These are phyloP conservation scores for Brachypodius melanocephalos DNA, from an alignment of 2,113 vertebrate genomes.

Conservation along the genomic window DNA sequence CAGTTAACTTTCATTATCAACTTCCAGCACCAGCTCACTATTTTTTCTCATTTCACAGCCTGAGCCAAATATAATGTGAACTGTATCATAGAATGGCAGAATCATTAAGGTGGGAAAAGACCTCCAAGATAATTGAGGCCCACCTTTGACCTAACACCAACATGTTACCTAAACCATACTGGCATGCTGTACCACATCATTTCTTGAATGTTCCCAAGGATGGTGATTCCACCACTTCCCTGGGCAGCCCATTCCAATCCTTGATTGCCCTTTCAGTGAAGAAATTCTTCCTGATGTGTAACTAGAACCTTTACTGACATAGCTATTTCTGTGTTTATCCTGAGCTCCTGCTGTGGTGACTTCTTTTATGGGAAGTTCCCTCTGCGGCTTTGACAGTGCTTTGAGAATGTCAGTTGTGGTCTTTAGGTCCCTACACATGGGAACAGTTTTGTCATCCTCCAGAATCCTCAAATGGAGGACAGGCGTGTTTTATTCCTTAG, in stretches of 20 bases:
- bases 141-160: not conserved
- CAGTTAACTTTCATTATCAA: not conserved
- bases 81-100: not conserved
- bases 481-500: not conserved
- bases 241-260: not conserved
- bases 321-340: not conserved
- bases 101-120: not conserved
- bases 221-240: not conserved
- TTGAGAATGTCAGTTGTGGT: not conserved
- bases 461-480: not conserved
- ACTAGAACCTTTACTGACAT: not conserved
- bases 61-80: not conserved
- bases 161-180: not conserved
- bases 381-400: not conserved
- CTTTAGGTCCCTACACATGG: not conserved
- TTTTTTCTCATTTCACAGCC: not conserved
- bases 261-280: accelerated
- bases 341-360: accelerated
- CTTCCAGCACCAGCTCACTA: not conserved
- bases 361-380: not conserved
- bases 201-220: not conserved
- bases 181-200: accelerated
- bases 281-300: not conserved
- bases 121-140: not conserved
- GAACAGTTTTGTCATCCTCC: not conserved